Evolutionary conservation across 1,140 invertebrate species (phyloP).

Genomic region (Eupeodes corollae): DNA sequence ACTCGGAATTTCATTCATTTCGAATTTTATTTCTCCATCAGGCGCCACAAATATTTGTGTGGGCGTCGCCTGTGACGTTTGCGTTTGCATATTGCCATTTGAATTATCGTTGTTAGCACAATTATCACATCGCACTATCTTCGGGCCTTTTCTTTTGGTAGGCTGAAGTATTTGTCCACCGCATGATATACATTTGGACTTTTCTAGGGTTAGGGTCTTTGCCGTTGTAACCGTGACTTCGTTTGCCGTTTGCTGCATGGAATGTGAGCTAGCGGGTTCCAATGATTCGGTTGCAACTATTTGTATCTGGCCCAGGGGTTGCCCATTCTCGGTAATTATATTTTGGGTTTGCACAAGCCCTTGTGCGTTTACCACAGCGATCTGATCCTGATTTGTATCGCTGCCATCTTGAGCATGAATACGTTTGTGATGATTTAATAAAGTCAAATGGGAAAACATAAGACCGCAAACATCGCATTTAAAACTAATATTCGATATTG

Average conservation of each 20-base stretch:
- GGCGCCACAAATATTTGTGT: slow-evolving; percentile 52
- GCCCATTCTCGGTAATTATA: slow-evolving; percentile 35
- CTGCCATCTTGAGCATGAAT: slow-evolving; percentile 51
- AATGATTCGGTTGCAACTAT: slow-evolving; percentile 48
- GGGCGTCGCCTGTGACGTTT: slow-evolving; percentile 10
- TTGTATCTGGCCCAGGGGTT: slow-evolving; percentile 41
- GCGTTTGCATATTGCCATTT: slow-evolving; percentile 17
- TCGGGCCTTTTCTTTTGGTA: slow-evolving; percentile 46
- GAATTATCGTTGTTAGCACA: slow-evolving; percentile 46
- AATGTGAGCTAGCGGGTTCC: slow-evolving; percentile 26
- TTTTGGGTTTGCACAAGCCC: slow-evolving; percentile 41
- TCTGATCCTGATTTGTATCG: slow-evolving; percentile 23
- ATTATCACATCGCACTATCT: slow-evolving; percentile 45
- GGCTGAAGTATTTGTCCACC: slow-evolving; percentile 41
- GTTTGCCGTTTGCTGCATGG: slow-evolving; percentile 25
- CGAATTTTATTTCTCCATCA: slow-evolving; percentile 45
- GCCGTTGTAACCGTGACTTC: slow-evolving; percentile 24
- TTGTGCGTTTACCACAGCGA: slow-evolving; percentile 30
- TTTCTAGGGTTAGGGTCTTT: slow-evolving; percentile 9
- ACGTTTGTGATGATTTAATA: slow-evolving; percentile 70
- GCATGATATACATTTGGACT: slow-evolving; percentile 45
- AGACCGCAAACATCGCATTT: slow-evolving; percentile 77
- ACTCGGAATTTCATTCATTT: slow-evolving; percentile 41
- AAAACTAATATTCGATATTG: slow-evolving; percentile 68
- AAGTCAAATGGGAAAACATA: slow-evolving; percentile 64